Evolutionary conservation across 2,888 invertebrate genomes (phyloP), one percentile per base, ranked within the genome.

Genomic region (Pristionchus fissidentatus): DNA sequence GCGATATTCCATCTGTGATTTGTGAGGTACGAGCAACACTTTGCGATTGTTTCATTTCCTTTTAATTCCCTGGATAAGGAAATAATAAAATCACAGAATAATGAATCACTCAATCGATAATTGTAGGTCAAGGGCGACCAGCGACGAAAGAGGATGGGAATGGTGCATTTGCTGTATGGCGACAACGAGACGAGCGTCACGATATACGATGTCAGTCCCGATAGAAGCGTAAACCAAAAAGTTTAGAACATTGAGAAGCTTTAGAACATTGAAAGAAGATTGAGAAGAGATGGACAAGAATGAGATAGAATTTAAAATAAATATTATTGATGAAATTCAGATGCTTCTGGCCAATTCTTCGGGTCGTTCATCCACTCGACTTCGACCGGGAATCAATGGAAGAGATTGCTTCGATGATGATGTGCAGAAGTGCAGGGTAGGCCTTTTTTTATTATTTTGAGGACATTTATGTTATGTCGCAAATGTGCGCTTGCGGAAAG

Each of bases 351-450:
- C 77, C 22, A 77, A 52, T 8, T 22, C 46, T 49, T 77, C 49
- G 1, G 32, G 49, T 8, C 26, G 29, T 38, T 38, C 38, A 7
- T 78, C 29, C 19, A 1, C 46, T 49, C 83, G 77, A 29, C 80
- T 87, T 26, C 73, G 82, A 5, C 22, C 62, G 1, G 87, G 87
- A 8, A 81, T 77, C 38, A 77, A 79, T 22, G 87, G 87, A 32
- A 82, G 70, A 3, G 87, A 88, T 57, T 88, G 88, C 75, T 82
- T 88, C 49, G 62, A 60, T 13, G 87, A 85, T 32, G 84, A 84
- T 41, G 83, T 83, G 41, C 82, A 82, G 32, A 84, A 84, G 52
- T 88, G 88, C 81, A 85, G 77, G 41, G 81, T 85, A n/a, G 85
- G 87, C 73, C 38, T 35, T 7, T 26, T 60, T 15, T 60, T n/a